Evolutionary conservation across 2,113 vertebrate species (phyloP), one percentile per base, ranked within the genome.

Genomic region (Erythrocercus mccallii): DNA sequence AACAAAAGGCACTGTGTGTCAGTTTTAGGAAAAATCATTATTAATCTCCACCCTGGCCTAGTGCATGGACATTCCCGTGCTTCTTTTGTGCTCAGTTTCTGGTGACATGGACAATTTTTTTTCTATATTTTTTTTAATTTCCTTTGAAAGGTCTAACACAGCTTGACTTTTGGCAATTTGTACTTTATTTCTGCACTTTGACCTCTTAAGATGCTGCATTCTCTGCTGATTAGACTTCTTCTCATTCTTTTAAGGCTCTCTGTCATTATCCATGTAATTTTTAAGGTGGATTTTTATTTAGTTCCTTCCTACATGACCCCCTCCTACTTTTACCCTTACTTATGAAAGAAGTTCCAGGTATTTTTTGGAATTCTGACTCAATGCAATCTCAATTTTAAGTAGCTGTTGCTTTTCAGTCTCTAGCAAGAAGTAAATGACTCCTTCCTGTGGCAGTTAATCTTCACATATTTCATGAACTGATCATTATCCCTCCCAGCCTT

Each of bases 101-200:
- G 45, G 24, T 71, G 78, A 31, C 4, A 60, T 51, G 35, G 38
- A 18, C 23, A 8, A 4, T 25, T 23, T 35, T 56, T 57, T 35
- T n/a, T 24, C 10, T 15, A 10, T 24, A 88, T 85, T 60, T 57
- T 92, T 84, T 82, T 23, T 0, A 12, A 64, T 90, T 97, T 96
- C 90, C 94, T 90, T 48, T 92, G 28, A 42, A 61, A 81, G 44
- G 11, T 86, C 68, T 96, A 88, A 86, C 24, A 54, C 60, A 83
- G 68, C 76, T 83, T 95, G 58, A 68, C 71, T 97, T 96, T 38
- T 90, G 94, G 73, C 73, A 94, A 89, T 69, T 82, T 11, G 7
- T 87, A 30, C 48, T 84, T 89, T 72, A 65, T 87, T 94, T 94
- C 56, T 94, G 60, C 61, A 33, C 92, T 97, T 92, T 91, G 91